A percentile compares a stretch with the other conserved stretches of the same genome.
Evolutionary conservation across 2,797 vertebrate species (phyloP).

Genomic region (Dendrocincla tyrannina): DNA sequence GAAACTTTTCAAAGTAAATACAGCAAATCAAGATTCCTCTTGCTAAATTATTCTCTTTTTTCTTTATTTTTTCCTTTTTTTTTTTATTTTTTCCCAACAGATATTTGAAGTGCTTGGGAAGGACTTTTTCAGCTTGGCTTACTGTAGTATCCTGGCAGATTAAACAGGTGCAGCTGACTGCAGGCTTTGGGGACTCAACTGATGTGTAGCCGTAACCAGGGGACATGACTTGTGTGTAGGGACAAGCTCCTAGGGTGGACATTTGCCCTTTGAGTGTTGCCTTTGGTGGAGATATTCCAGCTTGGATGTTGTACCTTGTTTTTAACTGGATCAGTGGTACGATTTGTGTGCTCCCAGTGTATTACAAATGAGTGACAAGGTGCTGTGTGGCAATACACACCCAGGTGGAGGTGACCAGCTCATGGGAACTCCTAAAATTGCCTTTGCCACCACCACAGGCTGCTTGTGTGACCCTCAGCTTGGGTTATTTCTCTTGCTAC

Average conservation of each 20-base stretch:
- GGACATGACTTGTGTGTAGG: neutral
- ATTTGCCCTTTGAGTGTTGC: neutral
- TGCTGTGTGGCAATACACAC: neutral
- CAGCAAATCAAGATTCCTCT: neutral
- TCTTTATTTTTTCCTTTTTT: neutral
- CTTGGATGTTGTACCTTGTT: neutral
- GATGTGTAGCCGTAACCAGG: neutral
- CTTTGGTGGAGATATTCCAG: neutral
- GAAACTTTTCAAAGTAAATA: neutral
- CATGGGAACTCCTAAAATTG: neutral
- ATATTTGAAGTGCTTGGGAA: neutral
- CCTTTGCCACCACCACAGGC: neutral
- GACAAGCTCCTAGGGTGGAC: neutral
- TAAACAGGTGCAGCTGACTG: neutral
- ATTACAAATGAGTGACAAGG: neutral
- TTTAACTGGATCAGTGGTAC: neutral
- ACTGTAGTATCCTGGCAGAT: neutral
- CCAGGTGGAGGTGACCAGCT: accelerated
- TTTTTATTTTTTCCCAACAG: neutral
- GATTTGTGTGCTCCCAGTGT: neutral
- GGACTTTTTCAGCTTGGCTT: neutral
- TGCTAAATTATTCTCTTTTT: neutral
- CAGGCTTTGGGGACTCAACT: neutral
- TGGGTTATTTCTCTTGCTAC: neutral
- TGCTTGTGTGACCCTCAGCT: neutral